Evolutionary conservation across 2,797 vertebrate species (phyloP).

Genomic region (Petrocephalus schoutedeni): DNA sequence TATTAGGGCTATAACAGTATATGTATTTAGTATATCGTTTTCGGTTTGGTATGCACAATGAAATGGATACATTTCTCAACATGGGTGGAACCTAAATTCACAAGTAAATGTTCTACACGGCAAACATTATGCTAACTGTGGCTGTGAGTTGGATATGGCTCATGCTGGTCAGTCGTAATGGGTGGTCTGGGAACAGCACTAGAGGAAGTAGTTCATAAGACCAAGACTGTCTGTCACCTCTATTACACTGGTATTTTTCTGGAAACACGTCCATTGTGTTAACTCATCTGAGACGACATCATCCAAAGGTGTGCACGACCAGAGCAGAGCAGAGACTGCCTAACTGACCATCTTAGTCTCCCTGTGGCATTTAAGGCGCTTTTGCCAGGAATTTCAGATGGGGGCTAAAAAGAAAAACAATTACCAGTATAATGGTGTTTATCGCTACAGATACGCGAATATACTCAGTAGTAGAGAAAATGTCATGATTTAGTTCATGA

Average conservation of each 20-base stretch:
- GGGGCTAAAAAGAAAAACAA: background rate
- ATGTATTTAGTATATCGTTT: background rate
- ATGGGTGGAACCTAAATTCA: background rate
- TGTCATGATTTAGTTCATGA: background rate
- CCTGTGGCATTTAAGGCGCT: background rate
- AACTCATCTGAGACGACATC: background rate
- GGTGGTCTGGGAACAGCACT: background rate
- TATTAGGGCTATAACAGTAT: background rate
- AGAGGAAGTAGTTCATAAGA: background rate
- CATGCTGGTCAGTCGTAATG: background rate
- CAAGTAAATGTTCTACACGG: background rate
- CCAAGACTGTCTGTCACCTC: background rate
- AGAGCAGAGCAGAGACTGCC: background rate
- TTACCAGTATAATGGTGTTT: background rate
- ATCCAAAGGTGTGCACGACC: background rate
- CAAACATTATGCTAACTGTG: background rate
- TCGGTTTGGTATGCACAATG: background rate
- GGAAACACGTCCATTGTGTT: background rate
- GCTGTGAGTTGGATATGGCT: background rate
- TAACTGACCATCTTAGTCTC: background rate
- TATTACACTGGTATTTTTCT: background rate
- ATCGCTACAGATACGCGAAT: background rate
- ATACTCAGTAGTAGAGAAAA: background rate
- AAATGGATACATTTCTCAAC: background rate
- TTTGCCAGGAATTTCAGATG: background rate